Evolutionary conservation across 2,888 invertebrate genomes (phyloP).

Genomic region (Macropis europaea): DNA sequence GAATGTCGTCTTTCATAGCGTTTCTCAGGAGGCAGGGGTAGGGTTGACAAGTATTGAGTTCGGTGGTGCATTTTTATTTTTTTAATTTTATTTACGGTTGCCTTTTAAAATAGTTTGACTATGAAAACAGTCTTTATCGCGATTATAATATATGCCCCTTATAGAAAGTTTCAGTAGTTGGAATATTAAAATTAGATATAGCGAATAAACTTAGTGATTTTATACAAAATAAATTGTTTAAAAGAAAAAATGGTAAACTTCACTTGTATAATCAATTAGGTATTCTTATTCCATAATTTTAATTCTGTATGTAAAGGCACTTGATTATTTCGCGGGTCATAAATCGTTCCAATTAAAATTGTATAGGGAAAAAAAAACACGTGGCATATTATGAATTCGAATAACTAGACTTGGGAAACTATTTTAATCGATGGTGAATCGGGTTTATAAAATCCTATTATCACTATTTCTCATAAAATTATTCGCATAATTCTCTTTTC

Average conservation of each 20-base stretch:
- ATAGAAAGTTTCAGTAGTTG: neutral
- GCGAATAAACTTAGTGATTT: neutral
- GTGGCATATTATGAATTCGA: neutral
- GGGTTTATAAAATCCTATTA: constrained; percentile 4
- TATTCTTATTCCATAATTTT: neutral
- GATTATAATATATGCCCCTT: too few species aligned
- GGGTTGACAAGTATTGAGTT: too few species aligned
- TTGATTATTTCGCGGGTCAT: neutral
- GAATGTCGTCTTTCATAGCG: too few species aligned
- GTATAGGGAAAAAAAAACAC: neutral
- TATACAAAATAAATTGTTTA: neutral
- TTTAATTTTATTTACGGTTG: too few species aligned
- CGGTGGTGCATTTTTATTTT: too few species aligned
- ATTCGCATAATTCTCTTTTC: constrained; percentile 4
- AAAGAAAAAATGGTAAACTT: neutral
- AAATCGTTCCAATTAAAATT: neutral
- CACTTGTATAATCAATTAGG: neutral
- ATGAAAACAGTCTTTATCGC: too few species aligned
- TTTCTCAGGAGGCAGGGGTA: too few species aligned
- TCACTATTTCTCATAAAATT: constrained; percentile 15
- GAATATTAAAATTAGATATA: neutral
- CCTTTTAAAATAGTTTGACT: too few species aligned
- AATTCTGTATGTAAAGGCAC: neutral
- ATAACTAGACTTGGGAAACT: neutral
- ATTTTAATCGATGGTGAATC: constrained; percentile 16